Conservation (phyloP, 2,797 vertebrate genomes). For the Antennarius maculatus region DNA sequence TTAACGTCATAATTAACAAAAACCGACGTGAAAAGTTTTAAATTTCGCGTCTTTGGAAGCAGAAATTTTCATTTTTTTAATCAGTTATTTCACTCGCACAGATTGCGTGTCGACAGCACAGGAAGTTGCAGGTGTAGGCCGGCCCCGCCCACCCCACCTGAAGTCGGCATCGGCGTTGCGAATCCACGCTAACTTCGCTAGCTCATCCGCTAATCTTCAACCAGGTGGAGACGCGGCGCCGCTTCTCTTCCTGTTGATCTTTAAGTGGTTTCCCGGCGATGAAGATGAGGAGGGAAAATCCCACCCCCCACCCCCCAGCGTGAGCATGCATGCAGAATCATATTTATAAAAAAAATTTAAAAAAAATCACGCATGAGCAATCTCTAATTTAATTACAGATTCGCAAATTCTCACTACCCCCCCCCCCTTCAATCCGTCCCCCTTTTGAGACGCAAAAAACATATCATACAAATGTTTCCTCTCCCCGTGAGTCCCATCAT, state of each 20-base stretch:
- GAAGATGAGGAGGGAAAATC: constrained; percentile 47
- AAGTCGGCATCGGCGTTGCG: constrained; percentile 4
- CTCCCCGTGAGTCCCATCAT: constrained; percentile 68
- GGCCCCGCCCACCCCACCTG: constrained; percentile 28
- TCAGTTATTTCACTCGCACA: too few species aligned
- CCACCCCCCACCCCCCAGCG: constrained; percentile 27
- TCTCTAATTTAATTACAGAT: constrained; percentile 77
- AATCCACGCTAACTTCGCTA: too few species aligned
- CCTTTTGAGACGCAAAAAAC: constrained; percentile 70
- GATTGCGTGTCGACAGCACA: too few species aligned
- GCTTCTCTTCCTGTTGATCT: constrained; percentile 23
- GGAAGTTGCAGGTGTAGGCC: constrained; percentile 22
- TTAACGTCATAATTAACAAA: too few species aligned
- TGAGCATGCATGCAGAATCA: constrained; percentile 20
- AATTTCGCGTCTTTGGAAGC: too few species aligned
- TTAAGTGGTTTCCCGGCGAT: constrained; percentile 56
- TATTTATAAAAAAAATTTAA: constrained; percentile 20
- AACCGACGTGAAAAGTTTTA: too few species aligned
- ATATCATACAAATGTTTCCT: constrained; percentile 67
- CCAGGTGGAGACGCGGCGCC: constrained; percentile 24
- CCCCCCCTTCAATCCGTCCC: constrained; percentile 43
- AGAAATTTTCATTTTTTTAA: too few species aligned
- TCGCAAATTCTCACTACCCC: constrained; percentile 20
- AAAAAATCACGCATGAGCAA: constrained; percentile 5
- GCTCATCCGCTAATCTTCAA: too few species aligned